Evolutionary conservation across 37 sponge, comb jelly and placozoan species (phyloP), one percentile per base, ranked within the genome.

Genomic region (Spongilla lacustris): DNA sequence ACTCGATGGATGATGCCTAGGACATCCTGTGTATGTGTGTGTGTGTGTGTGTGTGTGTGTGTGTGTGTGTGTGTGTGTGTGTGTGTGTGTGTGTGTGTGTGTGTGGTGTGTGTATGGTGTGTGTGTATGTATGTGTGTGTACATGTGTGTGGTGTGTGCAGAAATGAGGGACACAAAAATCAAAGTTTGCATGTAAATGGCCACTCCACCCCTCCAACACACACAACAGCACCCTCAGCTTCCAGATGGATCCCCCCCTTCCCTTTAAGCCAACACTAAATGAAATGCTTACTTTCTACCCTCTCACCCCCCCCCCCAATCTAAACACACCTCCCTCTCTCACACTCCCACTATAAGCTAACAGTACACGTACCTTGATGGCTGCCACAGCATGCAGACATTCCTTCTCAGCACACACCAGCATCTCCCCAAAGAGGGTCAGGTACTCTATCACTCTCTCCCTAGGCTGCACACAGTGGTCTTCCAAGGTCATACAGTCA

Each of bases 371-470:
- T n/a, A 89, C 89, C 89, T 86, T 81, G 31, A 85, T 80, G 36
- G 72, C 32, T 21, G 66, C 32, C 19, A 88, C 80, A 30, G 83
- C 87, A 73, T 85, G 79, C 0, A 92, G 85, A 23, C 81, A 80
- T 50, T 92, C 89, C 73, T 92, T 92, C 86, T 92, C 89, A 66
- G 93, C 80, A 70, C 79, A 76, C 24, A n/a, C 26, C 4, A 81
- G 68, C 36, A 92, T 26, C 10, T 92, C 93, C 75, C 83, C 71
- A 0, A 83, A 70, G 22, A 66, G 17, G 1, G 37, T 22, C 5
- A 32, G 2, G 35, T 83, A 83, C 36, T 83, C 76, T 27, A 78
- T 24, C 83, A 83, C 27, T 26, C 77, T 35, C 26, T 77, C 73
- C 70, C 34, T 72, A 21, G 79, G 89, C 11, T 29, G 75, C 32